Evolutionary conservation across 2,888 invertebrate genomes (phyloP).

Genomic region (Empis stercorea): DNA sequence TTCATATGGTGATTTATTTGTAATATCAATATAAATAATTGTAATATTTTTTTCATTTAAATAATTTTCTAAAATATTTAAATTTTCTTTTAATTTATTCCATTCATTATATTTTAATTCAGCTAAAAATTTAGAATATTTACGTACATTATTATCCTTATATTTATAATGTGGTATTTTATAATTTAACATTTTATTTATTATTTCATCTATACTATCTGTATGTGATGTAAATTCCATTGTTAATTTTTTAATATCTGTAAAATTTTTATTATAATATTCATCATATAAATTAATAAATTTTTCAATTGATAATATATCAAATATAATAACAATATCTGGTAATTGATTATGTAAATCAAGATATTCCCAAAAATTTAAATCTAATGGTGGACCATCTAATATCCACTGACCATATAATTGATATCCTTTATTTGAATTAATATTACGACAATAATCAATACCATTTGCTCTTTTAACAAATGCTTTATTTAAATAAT

Average conservation of each 20-base stretch:
- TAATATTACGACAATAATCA: background rate
- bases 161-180: too few relatives aligned
- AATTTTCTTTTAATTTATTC: conserved; percentile 10
- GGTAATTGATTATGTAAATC: conserved; percentile 37
- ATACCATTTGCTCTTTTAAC: too few relatives aligned
- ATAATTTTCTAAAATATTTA: conserved; percentile 17
- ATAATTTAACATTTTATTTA: background rate
- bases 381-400: conserved; percentile 43
- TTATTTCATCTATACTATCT: background rate
- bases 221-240: too few relatives aligned
- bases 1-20: conserved; percentile 17
- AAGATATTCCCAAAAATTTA: conserved; percentile 39
- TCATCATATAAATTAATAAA: conserved; percentile 6
- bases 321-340: conserved; percentile 43
- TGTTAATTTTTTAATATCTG: background rate
- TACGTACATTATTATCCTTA: background rate
- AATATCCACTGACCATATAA: conserved; percentile 45
- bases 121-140: conserved; percentile 21
- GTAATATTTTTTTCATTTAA: conserved; percentile 16
- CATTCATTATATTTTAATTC: conserved; percentile 8
- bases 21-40: conserved; percentile 8
- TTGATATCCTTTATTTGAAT: background rate
- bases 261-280: background rate
- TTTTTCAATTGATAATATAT: conserved; percentile 28
- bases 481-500: too few relatives aligned